Conservation (phyloP, 2,797 vertebrate genomes). For the Cossypha caffra region DNA sequence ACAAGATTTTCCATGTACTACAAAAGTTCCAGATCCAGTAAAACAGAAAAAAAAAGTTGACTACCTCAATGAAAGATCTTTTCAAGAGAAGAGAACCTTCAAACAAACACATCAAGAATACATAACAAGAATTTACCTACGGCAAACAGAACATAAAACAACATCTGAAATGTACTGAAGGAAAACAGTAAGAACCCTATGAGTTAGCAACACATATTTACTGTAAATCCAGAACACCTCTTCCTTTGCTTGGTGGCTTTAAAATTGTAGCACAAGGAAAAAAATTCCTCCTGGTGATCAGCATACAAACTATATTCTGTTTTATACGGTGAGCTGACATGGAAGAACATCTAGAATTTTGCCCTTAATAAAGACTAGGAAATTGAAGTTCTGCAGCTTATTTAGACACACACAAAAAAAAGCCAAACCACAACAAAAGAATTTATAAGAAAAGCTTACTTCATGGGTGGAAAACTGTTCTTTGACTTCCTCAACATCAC, state of each 20-base stretch:
- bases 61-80: background rate
- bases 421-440: background rate
- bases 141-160: background rate
- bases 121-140: background rate
- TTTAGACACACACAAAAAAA: fast-evolving
- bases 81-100: background rate
- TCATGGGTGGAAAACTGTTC: constrained; percentile 97
- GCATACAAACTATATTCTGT: background rate
- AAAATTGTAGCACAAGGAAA: background rate
- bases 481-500: constrained; percentile 96
- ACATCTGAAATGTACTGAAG: background rate
- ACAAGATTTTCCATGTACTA: background rate
- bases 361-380: background rate
- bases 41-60: background rate
- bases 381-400: background rate
- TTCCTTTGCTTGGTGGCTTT: background rate
- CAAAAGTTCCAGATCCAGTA: background rate
- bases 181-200: background rate
- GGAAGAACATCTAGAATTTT: background rate
- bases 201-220: background rate
- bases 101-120: background rate
- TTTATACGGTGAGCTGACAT: background rate
- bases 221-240: background rate
- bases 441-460: constrained; percentile 72
- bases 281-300: background rate